A percentile compares a stretch with the other conserved stretches of the same genome.
Conservation (phyloP, 2,113 vertebrate species). For the Nyctibius bracteatus region DNA sequence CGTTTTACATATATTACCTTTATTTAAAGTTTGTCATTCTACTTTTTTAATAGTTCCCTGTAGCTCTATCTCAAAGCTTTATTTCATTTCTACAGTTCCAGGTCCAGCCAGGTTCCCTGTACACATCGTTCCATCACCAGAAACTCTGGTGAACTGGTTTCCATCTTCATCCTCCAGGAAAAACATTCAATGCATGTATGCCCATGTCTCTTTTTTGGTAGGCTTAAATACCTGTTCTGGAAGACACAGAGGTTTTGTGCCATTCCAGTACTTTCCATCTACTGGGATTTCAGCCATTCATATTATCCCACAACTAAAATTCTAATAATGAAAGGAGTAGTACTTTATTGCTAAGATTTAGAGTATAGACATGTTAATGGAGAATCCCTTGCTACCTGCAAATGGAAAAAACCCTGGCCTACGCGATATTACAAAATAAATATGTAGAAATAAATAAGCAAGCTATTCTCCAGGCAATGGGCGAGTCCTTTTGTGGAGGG, state of each 20-base stretch:
- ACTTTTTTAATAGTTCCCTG: not conserved
- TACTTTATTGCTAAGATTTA: not conserved
- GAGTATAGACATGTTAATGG: not conserved
- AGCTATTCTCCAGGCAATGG: not conserved
- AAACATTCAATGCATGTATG: not conserved
- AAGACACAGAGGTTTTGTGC: not conserved
- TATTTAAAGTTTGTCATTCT: not conserved
- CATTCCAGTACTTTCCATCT: not conserved
- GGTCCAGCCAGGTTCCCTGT: not conserved
- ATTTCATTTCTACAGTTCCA: not conserved
- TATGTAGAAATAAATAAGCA: not conserved
- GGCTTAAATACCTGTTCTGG: not conserved
- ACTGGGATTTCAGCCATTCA: not conserved
- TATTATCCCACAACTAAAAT: not conserved
- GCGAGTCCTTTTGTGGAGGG: not conserved
- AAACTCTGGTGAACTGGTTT: not conserved
- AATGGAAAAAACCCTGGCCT: not conserved
- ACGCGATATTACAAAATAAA: not conserved
- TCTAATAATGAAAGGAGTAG: not conserved
- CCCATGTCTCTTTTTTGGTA: not conserved
- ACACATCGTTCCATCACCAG: not conserved
- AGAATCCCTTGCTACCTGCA: not conserved
- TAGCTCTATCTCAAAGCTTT: not conserved
- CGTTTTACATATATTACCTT: not conserved
- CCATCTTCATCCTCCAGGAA: not conserved